Evolutionary conservation across 2,888 invertebrate species (phyloP), one percentile per base, ranked within the genome.

Genomic region (Campopleginae sp.): DNA sequence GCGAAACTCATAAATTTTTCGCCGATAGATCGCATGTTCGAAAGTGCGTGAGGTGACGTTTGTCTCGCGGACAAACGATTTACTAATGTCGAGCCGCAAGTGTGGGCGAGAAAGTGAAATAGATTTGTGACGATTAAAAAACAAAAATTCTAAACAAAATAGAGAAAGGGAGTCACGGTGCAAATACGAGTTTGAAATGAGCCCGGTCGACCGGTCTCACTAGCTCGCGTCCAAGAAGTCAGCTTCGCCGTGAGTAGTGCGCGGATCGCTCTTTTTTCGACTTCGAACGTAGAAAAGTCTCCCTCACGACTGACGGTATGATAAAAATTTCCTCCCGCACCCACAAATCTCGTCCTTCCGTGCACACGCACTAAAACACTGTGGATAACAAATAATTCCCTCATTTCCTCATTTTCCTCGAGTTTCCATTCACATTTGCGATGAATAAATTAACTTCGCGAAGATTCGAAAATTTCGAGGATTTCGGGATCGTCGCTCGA

Each of bases 71-170:
- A 14, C 72, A 0, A 38, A 42, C 54, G 19, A 54, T n/a, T 48
- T 8, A 48, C 48, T 6, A 48, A 70, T 70, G 44, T 44, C 42
- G 48, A 46, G 17, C 5, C 19, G 44, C 44, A 23, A n/a, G 31
- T 42, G 75, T 76, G 75, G 74, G 65, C 74, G 80, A 66, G 42
- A 54, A 33, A 72, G 42, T 27, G 42, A 54, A 74, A 63, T 48
- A 19, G 23, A 33, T 6, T 19, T 31, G 68, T 14, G 75, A 65
- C n/a, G 10, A 44, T 17, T 5, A 14, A 71, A 14, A 23, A 65
- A 54, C 14, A 42, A 58, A 58, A 44, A 46, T 65, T 7, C 38
- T 19, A 61, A 70, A 23, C 27, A n/a, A 33, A 42, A 78, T 58
- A 63, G 19, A 46, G 33, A 63, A 76, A 63, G 33, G 46, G 33